Percentiles rank a stretch among this genome's conserved stretches.
Evolutionary conservation across 1,140 invertebrate genomes (phyloP).

Genomic region (Dryas iulia): DNA sequence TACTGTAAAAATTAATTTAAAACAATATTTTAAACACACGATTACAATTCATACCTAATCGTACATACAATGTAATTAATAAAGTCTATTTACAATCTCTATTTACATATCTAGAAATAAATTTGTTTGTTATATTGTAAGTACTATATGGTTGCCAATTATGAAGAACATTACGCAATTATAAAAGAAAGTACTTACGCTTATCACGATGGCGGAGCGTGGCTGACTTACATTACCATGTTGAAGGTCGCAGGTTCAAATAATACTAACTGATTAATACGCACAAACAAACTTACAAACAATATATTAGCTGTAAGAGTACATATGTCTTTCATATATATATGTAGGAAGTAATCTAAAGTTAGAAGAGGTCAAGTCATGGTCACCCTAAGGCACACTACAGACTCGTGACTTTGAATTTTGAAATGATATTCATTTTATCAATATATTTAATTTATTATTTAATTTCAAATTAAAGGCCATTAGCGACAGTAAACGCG

Average conservation of each 20-base stretch:
- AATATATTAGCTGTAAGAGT: neutral
- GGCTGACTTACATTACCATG: neutral
- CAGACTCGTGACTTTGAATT: neutral
- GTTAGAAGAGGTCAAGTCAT: constrained; percentile 1
- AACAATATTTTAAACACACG: neutral
- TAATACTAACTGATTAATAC: neutral
- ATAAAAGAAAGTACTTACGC: neutral
- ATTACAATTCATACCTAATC: too few species aligned
- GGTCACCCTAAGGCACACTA: neutral
- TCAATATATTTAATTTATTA: neutral
- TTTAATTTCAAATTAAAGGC: neutral
- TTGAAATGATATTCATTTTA: neutral
- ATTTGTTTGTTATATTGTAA: neutral
- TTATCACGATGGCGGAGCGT: neutral
- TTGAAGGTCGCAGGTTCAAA: neutral
- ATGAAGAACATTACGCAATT: neutral
- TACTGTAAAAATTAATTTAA: too few species aligned
- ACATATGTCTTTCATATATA: too few species aligned
- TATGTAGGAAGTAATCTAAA: neutral
- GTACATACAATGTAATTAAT: neutral
- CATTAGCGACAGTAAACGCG: too few species aligned
- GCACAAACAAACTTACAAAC: neutral
- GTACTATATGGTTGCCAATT: neutral
- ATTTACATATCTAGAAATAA: neutral
- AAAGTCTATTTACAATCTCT: neutral